Evolutionary conservation across 2,888 invertebrate species (phyloP), one percentile per base, ranked within the genome.

Genomic region (Ctenicera cuprea): DNA sequence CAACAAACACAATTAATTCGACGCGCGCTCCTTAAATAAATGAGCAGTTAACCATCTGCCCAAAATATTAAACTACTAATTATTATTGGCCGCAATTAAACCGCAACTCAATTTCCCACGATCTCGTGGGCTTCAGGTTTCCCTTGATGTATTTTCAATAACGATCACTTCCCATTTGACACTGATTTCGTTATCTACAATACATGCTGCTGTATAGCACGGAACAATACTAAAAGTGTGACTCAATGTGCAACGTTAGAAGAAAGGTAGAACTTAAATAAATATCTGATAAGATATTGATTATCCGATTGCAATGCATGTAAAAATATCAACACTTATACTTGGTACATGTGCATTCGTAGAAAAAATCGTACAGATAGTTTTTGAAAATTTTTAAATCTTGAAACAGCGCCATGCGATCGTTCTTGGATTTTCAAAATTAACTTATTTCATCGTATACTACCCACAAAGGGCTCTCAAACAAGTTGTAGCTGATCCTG

Each of bases 121-220:
- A 50, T n/a, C 26, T 2, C 12, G 22, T 50, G 50, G 22, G 45
- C 45, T 16, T 45, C 14, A 45, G 45, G 16, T 45, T 45, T 45
- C 18, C 45, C 45, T 16, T 45, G 45, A 45, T 45, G 45, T 45
- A 45, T 45, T 45, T 45, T 16, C 45, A 18, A 18, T 45, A 16
- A 18, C 45, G 16, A 45, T 45, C 16, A 45, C 8, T 18, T 45
- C 45, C 45, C 1, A 45, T 16, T 45, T 45, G 18, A 45, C 18
- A 16, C 8, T 45, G 16, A 45, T 8, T 16, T 0, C 4, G 18
- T 45, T 45, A 33, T 33, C 33, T 33, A 33, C 33, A 4, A 33
- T 33, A 9, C 9, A 45, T 18, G 45, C 7, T 14, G 1, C 45
- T 41, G n/a, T n/a, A 45, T 45, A 5, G 14, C n/a, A 43, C 14